Conservation (phyloP, 2,797 vertebrate genomes). For the Sebastes miniatus region DNA sequence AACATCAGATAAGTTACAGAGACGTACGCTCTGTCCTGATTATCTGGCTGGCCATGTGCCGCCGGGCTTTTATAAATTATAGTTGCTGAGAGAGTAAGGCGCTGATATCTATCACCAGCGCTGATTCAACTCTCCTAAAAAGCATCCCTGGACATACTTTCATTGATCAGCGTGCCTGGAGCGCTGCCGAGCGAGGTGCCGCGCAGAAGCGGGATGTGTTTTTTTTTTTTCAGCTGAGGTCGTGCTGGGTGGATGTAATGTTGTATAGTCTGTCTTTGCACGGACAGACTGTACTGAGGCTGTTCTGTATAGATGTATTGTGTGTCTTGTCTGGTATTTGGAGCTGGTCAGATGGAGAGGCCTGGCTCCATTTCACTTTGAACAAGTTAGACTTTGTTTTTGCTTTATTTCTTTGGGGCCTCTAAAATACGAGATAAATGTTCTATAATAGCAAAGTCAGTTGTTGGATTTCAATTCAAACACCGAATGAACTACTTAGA, state of each 20-base stretch:
- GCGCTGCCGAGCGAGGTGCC: slow-evolving; percentile 30
- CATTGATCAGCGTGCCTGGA: slow-evolving; percentile 70
- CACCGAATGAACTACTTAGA: neutral
- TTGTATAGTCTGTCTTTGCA: neutral
- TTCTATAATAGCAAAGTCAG: neutral
- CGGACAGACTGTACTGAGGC: neutral
- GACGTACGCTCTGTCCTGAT: slow-evolving; percentile 11
- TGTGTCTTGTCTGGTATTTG: neutral
- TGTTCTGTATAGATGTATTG: neutral
- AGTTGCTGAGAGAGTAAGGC: slow-evolving; percentile 28
- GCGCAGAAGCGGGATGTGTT: slow-evolving; percentile 7
- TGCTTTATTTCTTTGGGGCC: neutral
- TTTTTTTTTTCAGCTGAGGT: slow-evolving; percentile 17
- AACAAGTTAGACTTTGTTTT: neutral
- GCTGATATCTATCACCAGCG: slow-evolving; percentile 49
- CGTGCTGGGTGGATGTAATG: neutral
- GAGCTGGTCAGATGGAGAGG: neutral
- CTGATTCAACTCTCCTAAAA: slow-evolving; percentile 48
- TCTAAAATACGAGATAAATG: neutral
- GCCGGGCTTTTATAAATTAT: slow-evolving; percentile 58
- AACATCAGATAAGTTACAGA: slow-evolving; percentile 21
- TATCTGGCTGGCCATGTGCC: slow-evolving; percentile 15
- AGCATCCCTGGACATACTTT: slow-evolving; percentile 39
- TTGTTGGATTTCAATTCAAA: neutral
- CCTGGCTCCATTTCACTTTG: neutral